Evolutionary conservation across 2,888 invertebrate species (phyloP).

Genomic region (Chirona hameri): DNA sequence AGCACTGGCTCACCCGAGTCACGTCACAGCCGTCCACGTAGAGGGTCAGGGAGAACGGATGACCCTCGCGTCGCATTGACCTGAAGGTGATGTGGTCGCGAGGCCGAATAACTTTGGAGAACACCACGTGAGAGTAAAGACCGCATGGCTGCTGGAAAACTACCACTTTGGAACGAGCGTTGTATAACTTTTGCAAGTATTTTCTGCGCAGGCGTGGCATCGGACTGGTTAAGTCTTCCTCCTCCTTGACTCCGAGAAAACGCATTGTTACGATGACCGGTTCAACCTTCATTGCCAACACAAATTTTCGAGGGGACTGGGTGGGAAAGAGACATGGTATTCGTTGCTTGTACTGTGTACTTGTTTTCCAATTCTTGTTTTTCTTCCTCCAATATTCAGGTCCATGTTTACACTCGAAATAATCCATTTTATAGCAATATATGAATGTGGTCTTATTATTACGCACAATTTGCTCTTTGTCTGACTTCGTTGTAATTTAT

Average conservation of each 20-base stretch:
- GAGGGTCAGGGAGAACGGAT: background rate
- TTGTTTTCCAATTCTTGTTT: background rate
- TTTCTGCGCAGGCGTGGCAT: background rate
- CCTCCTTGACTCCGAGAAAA: background rate
- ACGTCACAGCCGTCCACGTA: background rate
- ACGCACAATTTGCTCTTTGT: background rate
- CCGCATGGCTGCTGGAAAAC: conserved; percentile 8
- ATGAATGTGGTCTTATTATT: background rate
- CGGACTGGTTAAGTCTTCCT: background rate
- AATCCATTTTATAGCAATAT: background rate
- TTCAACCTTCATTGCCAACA: background rate
- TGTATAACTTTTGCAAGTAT: background rate
- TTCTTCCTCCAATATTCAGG: conserved; percentile 8
- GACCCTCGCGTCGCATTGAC: background rate
- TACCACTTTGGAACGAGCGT: background rate
- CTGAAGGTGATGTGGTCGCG: conserved; percentile 10
- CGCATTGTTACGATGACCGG: background rate
- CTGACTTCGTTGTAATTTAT: background rate
- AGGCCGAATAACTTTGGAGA: background rate
- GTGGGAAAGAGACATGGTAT: background rate
- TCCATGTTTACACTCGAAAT: conserved; percentile 2
- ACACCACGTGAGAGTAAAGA: background rate
- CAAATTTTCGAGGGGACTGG: background rate
- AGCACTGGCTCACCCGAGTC: conserved; percentile 13
- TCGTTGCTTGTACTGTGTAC: background rate